A percentile compares a stretch with the other conserved stretches of the same genome.
Evolutionary conservation across 2,888 invertebrate genomes (phyloP).

Genomic region (Ophion obscuratus): DNA sequence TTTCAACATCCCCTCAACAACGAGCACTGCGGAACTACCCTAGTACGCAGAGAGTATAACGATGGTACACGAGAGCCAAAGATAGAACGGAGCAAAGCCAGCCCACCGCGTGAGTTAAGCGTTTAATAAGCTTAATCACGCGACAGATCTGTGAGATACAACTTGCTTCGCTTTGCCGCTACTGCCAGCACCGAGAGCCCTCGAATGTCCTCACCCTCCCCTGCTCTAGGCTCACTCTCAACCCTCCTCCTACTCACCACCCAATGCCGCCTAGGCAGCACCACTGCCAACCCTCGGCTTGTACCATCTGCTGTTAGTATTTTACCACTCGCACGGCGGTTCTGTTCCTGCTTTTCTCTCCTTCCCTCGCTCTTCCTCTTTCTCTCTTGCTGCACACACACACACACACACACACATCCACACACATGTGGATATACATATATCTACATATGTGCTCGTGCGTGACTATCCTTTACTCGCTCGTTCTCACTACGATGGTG

Average conservation of each 20-base stretch:
- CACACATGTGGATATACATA: too few relatives aligned
- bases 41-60: conserved; percentile 37
- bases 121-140: conserved; percentile 84
- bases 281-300: conserved; percentile 68
- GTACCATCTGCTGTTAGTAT: conserved; percentile 84
- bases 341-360: conserved; percentile 65
- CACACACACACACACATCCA: background rate
- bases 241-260: conserved; percentile 57
- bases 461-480: conserved; percentile 34
- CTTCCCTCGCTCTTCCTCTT: background rate
- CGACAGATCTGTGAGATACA: conserved; percentile 84
- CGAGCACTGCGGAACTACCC: conserved; percentile 50
- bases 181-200: conserved; percentile 67
- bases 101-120: conserved; percentile 82
- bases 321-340: conserved; percentile 78
- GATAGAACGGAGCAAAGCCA: conserved; percentile 74
- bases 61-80: conserved; percentile 60
- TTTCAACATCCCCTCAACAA: conserved; percentile 38
- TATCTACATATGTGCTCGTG: background rate
- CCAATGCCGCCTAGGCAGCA: conserved; percentile 59
- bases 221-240: conserved; percentile 52
- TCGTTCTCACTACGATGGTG: conserved; percentile 64
- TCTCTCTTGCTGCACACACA: background rate
- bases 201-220: conserved; percentile 72
- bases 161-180: conserved; percentile 82